Evolutionary conservation across 2,113 vertebrate species (phyloP).

Genomic region (Piliocolobus tephrosceles): DNA sequence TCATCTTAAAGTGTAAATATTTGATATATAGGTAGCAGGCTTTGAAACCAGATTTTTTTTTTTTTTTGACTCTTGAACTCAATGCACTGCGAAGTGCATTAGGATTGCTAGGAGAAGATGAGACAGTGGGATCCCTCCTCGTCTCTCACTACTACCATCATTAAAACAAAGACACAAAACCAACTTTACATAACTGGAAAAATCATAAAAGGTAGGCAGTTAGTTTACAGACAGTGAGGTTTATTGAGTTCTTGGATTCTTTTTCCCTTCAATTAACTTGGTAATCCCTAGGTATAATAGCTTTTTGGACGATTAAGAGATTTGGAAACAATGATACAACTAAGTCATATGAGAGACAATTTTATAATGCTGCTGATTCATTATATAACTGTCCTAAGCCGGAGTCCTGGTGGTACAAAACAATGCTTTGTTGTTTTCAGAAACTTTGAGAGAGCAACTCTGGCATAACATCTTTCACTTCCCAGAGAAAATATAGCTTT

Average conservation of each 20-base stretch:
- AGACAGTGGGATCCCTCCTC: neutral
- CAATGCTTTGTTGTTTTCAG: constrained; percentile 67
- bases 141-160: neutral
- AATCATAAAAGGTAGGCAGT: constrained; percentile 6
- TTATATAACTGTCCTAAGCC: constrained; percentile 43
- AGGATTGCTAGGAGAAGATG: neutral
- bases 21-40: neutral
- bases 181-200: constrained; percentile 41
- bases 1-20: constrained; percentile 1
- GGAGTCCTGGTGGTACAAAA: constrained; percentile 51
- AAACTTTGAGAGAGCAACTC: constrained; percentile 34
- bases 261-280: constrained; percentile 42
- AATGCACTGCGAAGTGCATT: neutral
- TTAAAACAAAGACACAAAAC: constrained; percentile 15
- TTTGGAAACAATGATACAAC: constrained; percentile 56
- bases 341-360: constrained; percentile 52
- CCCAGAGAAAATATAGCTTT: constrained; percentile 60
- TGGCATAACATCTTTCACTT: constrained; percentile 66
- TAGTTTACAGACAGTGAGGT: constrained; percentile 25
- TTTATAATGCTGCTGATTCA: constrained; percentile 32
- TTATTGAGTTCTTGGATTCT: constrained; percentile 32
- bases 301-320: constrained; percentile 66
- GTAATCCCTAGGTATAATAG: constrained; percentile 66
- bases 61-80: neutral
- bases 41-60: constrained; percentile 16